These are phyloP conservation scores for Mormyrops attenuatus DNA, from an alignment of 2,797 vertebrate species.

Conservation along the genomic window DNA sequence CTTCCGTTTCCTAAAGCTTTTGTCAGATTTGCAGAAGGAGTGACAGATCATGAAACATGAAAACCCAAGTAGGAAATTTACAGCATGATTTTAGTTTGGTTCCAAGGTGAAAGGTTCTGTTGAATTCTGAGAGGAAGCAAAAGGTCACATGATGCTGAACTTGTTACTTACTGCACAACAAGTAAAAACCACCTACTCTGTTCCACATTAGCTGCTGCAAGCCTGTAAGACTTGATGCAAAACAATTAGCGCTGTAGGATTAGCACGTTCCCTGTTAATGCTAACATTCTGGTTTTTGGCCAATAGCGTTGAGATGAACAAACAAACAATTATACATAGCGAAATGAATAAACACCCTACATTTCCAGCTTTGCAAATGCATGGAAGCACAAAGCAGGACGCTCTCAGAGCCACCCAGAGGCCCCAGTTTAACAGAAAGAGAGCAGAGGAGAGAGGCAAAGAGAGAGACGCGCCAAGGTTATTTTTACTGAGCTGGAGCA, in stretches of 20 bases:
- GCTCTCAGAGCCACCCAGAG: not conserved
- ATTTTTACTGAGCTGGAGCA: slow-evolving; percentile 40
- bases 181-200: not conserved
- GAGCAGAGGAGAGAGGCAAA: slow-evolving; percentile 3
- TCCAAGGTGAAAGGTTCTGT: not conserved
- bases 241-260: slow-evolving; percentile 24
- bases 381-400: slow-evolving; percentile 4
- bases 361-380: not conserved
- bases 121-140: not conserved
- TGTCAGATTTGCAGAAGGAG: not conserved
- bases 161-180: not conserved
- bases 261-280: slow-evolving; percentile 41
- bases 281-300: slow-evolving; percentile 15
- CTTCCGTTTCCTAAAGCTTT: not conserved
- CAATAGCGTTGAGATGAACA: not conserved
- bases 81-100: not conserved
- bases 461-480: slow-evolving; percentile 35
- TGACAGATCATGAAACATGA: not conserved
- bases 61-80: not conserved
- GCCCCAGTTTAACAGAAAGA: slow-evolving; percentile 12
- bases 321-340: not conserved
- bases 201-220: not conserved
- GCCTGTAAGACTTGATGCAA: not conserved
- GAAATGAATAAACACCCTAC: slow-evolving; percentile 22
- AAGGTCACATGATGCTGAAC: not conserved